phyloP scores from a whole-genome alignment of 1,140 invertebrate genomes.

The Lordiphosa stackelbergi region DNA sequence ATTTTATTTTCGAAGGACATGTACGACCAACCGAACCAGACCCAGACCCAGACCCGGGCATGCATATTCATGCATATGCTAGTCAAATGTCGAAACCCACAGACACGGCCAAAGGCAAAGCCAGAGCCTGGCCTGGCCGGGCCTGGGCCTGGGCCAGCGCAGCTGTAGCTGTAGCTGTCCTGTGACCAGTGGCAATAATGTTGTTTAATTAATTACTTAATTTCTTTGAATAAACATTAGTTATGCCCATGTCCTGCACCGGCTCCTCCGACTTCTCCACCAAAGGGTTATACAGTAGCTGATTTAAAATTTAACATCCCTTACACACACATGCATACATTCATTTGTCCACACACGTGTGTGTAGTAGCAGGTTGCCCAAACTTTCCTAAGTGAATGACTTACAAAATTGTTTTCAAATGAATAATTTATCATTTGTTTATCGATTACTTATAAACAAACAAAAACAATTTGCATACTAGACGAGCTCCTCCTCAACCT shows the following conservation, averaged over 20 bases:
- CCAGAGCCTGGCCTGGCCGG: no score
- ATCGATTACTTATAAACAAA: conserved; percentile 30
- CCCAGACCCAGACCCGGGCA: conserved; percentile 18
- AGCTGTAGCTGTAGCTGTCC: not conserved
- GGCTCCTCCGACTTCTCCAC: not conserved
- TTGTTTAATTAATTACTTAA: conserved; percentile 65
- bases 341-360: not conserved
- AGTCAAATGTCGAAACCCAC: not conserved
- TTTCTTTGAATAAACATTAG: conserved; percentile 56
- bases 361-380: conserved; percentile 26
- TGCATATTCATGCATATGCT: conserved; percentile 1
- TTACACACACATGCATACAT: conserved; percentile 2
- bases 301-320: conserved; percentile 9
- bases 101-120: conserved; percentile 16
- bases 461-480: conserved; percentile 15
- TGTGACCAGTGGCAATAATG: conserved; percentile 27
- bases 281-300: conserved; percentile 7
- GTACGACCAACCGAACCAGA: conserved; percentile 26
- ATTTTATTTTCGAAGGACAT: conserved; percentile 73
- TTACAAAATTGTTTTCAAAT: conserved; percentile 42
- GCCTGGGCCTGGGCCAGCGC: conserved; percentile 13
- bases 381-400: conserved; percentile 41
- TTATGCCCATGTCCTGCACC: conserved; percentile 32
- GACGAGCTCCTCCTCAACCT: no score
- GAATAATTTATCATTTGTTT: conserved; percentile 44